Evolutionary conservation across 35 echinoderm and acorn worm species (phyloP).

Genomic region (Heliocidaris tuberculata): DNA sequence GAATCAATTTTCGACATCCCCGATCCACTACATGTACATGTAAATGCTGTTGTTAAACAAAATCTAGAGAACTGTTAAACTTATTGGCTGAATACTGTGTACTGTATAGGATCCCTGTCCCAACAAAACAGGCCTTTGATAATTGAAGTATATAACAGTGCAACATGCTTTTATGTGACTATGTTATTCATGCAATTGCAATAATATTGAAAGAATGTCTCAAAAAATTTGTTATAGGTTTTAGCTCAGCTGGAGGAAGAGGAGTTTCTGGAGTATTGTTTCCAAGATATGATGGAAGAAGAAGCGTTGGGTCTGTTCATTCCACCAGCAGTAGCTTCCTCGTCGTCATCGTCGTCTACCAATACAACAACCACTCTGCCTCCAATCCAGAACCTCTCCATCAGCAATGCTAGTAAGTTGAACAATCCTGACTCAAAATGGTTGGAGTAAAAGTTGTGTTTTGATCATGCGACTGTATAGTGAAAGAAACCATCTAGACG

Average conservation of each 20-base stretch:
- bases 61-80: too few relatives aligned
- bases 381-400: not conserved
- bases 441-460: not conserved
- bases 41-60: too few relatives aligned
- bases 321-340: not conserved
- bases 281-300: slow-evolving; percentile 43
- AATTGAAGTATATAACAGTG: too few relatives aligned
- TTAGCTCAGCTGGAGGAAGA: slow-evolving; percentile 44
- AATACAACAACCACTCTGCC: not conserved
- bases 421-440: not conserved
- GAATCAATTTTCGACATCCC: too few relatives aligned
- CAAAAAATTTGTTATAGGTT: not conserved
- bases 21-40: too few relatives aligned
- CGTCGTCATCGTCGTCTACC: not conserved
- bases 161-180: too few relatives aligned
- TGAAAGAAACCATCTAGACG: too few relatives aligned
- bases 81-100: too few relatives aligned
- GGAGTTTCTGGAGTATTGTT: slow-evolving; percentile 12
- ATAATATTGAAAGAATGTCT: too few relatives aligned
- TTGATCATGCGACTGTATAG: not conserved
- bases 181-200: too few relatives aligned
- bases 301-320: slow-evolving; percentile 39
- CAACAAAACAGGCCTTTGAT: too few relatives aligned
- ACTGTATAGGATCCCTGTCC: too few relatives aligned
- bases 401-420: slow-evolving; percentile 32